Percentiles rank a stretch among this genome's conserved stretches.
These are phyloP conservation scores for Ichneumoninae sp. DNA, from an alignment of 2,888 invertebrate species.

Conservation along the genomic window DNA sequence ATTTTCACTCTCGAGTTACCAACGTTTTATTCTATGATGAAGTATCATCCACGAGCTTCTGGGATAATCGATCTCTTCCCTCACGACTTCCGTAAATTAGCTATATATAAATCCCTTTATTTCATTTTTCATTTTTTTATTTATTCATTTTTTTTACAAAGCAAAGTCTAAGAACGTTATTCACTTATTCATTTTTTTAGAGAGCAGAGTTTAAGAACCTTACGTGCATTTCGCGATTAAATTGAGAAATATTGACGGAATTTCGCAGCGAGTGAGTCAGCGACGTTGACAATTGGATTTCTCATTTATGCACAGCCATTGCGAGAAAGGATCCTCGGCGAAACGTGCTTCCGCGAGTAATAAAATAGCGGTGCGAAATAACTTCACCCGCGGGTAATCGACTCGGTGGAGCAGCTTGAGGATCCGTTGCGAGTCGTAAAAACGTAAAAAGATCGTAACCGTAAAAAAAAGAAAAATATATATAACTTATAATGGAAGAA, in stretches of 20 bases:
- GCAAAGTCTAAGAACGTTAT: neutral
- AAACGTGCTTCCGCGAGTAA: conserved; percentile 20
- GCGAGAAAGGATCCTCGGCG: neutral
- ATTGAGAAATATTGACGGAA: no score
- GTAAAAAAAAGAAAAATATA: conserved; percentile 33
- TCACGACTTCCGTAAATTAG: neutral
- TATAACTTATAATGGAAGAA: conserved; percentile 42
- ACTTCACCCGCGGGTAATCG: neutral
- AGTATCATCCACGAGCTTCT: conserved; percentile 27
- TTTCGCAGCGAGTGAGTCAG: no score
- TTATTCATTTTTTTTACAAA: neutral
- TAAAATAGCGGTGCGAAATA: conserved; percentile 11
- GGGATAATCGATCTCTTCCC: conserved; percentile 33
- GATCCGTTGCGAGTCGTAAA: conserved; percentile 52
- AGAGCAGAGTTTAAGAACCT: neutral
- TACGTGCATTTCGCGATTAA: no score
- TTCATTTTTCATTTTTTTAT: neutral
- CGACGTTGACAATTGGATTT: neutral
- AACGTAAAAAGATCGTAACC: conserved; percentile 17
- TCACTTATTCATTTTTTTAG: neutral
- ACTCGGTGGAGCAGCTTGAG: conserved; percentile 7
- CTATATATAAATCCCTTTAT: neutral
- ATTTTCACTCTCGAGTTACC: conserved; percentile 63
- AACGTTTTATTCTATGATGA: conserved; percentile 51
- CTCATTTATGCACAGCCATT: conserved; percentile 16